These are phyloP conservation scores for Dreissena rostriformis DNA, from an alignment of 1,140 invertebrate genomes.

Conservation along the genomic window DNA sequence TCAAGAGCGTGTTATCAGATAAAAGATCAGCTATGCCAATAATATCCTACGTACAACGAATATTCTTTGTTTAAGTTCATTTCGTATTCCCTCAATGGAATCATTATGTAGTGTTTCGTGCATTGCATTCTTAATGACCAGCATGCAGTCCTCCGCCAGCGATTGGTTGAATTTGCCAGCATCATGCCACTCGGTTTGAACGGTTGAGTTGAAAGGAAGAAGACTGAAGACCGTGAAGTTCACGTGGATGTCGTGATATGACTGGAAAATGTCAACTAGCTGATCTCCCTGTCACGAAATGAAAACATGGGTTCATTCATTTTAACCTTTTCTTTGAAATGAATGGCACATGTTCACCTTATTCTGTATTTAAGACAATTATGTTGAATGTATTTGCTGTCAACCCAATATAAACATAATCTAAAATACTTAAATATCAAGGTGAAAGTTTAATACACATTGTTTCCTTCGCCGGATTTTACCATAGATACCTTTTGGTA, in stretches of 20 bases:
- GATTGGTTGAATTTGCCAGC: constrained; percentile 48
- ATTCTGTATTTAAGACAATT: too few species aligned
- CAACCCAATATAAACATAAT: too few species aligned
- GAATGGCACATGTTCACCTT: too few species aligned
- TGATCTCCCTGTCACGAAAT: constrained; percentile 66
- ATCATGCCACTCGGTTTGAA: not conserved
- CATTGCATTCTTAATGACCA: constrained; percentile 44
- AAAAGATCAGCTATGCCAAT: not conserved
- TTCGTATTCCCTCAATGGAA: constrained; percentile 23
- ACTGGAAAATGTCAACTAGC: constrained; percentile 59
- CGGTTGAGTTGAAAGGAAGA: constrained; percentile 57
- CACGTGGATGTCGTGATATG: constrained; percentile 69
- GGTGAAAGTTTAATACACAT: too few species aligned
- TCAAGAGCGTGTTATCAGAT: too few species aligned
- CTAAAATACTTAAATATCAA: too few species aligned
- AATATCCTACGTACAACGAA: constrained; percentile 39
- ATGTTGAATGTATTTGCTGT: too few species aligned
- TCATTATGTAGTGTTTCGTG: constrained; percentile 4
- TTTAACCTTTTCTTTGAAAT: too few species aligned
- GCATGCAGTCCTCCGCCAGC: constrained; percentile 58
- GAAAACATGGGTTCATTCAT: too few species aligned
- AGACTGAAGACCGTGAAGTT: constrained; percentile 75
- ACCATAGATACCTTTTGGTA: too few species aligned
- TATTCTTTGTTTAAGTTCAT: constrained; percentile 31
- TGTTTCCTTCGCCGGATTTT: too few species aligned